Percentiles rank a stretch among this genome's conserved stretches.
Conservation (phyloP, 2,113 vertebrate genomes). For the Galbula dea region DNA sequence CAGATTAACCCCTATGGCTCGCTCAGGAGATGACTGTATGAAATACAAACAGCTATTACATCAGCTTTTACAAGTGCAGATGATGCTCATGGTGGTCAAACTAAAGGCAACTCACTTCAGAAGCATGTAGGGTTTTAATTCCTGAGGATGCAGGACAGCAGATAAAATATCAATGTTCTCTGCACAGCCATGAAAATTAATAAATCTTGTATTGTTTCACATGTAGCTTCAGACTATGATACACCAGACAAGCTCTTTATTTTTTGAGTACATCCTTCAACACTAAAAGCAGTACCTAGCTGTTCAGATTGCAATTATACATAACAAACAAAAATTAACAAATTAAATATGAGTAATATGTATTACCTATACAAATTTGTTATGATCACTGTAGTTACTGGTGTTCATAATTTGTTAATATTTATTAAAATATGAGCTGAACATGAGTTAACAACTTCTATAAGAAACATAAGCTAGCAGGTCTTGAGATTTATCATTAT, state of each 20-base stretch:
- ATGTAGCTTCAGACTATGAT: background rate
- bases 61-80: conserved; percentile 45
- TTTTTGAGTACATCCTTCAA: background rate
- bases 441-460: background rate
- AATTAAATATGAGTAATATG: conserved; percentile 11
- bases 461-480: background rate
- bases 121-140: background rate
- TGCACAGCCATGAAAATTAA: conserved; percentile 43
- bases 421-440: conserved; percentile 42
- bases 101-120: conserved; percentile 29
- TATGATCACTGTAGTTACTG: conserved; percentile 11
- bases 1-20: conserved; percentile 44
- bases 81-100: conserved; percentile 46
- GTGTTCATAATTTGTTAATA: background rate
- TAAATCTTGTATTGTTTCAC: background rate
- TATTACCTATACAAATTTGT: background rate
- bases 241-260: background rate
- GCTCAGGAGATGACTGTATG: background rate
- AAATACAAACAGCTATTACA: conserved; percentile 44
- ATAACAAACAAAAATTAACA: conserved; percentile 15
- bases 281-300: background rate
- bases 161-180: conserved; percentile 7
- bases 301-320: conserved; percentile 3
- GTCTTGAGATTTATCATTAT: background rate
- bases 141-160: background rate